Conservation (phyloP, 2,113 vertebrate species). For the Gopherus evgoodei region DNA sequence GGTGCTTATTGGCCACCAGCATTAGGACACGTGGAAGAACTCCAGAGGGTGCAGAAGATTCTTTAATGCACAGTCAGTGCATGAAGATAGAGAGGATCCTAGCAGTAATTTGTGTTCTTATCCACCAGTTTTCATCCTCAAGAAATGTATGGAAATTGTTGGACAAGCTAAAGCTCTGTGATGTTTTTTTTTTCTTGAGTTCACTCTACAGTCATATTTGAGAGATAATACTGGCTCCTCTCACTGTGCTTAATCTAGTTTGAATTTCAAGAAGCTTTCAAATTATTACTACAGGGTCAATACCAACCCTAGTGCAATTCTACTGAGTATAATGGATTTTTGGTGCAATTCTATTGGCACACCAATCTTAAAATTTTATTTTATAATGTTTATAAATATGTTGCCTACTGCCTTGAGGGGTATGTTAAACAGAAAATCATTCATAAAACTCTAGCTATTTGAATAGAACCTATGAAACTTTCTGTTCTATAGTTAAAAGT, state of each 20-base stretch:
- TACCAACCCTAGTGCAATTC: constrained; percentile 29
- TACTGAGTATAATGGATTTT: neutral
- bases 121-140: neutral
- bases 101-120: neutral
- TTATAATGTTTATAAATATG: neutral
- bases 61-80: neutral
- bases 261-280: constrained; percentile 10
- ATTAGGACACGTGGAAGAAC: accelerated
- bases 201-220: neutral
- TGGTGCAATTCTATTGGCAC: neutral
- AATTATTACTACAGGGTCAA: neutral
- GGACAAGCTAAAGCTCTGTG: neutral
- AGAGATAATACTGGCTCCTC: neutral
- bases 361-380: neutral
- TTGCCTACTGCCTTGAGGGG: neutral
- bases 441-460: neutral
- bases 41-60: accelerated
- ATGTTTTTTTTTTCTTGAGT: neutral
- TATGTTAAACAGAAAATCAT: neutral
- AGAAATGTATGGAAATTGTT: neutral
- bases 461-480: neutral
- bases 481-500: neutral
- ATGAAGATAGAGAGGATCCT: neutral
- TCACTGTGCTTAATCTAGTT: neutral
- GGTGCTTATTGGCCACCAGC: neutral